These are phyloP conservation scores for Paramormyrops kingsleyae DNA, from an alignment of 2,113 vertebrate species.

Conservation along the genomic window DNA sequence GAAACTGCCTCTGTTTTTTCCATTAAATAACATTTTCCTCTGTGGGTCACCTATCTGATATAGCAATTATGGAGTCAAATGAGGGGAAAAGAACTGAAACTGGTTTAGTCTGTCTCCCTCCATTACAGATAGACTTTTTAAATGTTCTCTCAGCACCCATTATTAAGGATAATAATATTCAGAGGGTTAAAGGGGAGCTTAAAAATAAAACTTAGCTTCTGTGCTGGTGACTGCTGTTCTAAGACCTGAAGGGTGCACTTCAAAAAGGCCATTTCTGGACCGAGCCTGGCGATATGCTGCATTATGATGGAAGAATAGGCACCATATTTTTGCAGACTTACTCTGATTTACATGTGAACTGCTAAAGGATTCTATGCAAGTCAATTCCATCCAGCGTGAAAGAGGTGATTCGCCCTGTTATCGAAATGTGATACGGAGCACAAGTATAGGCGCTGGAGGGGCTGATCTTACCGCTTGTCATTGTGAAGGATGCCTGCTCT, in stretches of 20 bases:
- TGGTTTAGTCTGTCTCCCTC: constrained; percentile 4
- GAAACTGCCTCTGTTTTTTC: constrained; percentile 21
- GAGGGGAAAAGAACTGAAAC: constrained; percentile 20
- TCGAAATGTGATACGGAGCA: not conserved
- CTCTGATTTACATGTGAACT: not conserved
- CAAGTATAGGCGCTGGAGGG: not conserved
- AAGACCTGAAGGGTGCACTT: not conserved
- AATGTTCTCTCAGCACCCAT: not conserved
- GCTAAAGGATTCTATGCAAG: not conserved
- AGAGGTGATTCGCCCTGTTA: not conserved
- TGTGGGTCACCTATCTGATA: constrained; percentile 44
- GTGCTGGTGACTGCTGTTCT: not conserved
- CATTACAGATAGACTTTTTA: constrained; percentile 9
- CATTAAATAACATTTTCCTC: constrained; percentile 51
- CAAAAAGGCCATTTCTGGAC: not conserved
- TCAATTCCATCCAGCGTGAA: not conserved
- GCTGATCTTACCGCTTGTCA: not conserved
- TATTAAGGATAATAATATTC: not conserved
- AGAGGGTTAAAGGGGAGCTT: not conserved
- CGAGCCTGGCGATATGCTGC: not conserved
- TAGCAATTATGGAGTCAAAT: constrained; percentile 52
- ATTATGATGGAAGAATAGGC: too few relatives aligned
- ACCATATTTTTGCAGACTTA: not conserved
- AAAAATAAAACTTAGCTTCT: not conserved
- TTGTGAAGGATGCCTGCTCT: not conserved